Evolutionary conservation across 2,888 invertebrate species (phyloP), one percentile per base, ranked within the genome.

Genomic region (Rotaria socialis): DNA sequence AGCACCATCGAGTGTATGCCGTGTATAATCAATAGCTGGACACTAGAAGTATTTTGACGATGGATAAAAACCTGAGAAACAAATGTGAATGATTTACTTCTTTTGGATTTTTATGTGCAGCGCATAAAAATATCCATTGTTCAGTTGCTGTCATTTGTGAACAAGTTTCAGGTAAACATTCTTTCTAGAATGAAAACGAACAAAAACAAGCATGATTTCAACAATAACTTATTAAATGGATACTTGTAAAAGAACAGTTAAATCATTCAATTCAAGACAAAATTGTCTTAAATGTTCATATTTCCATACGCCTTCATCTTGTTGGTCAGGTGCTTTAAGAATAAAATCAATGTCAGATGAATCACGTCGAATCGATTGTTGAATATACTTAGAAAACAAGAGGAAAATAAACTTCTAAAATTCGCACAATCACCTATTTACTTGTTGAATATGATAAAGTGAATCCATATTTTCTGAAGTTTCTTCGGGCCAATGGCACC

Each of bases 61-160:
- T 41, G 19, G 27, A 84, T 16, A 47, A 19, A 27, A 85, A 47
- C 85, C 60, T 74, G 27, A 27, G 85, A 10, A 22, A 74, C 50
- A 60, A 7, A 24, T 67, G 86, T 11, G 2, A 22, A 22, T 55
- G 19, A 27, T 8, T 43, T 86, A 92, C 92, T 90, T 99, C 99
- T 92, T 99, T 99, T 74, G 99, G 99, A 88, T 98, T 98, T 93
- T 99, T 99, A 91, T 99, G 99, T 75, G 99, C 98, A 87, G 99
- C 99, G 93, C 99, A 99, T 86, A 99, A 93, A 92, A 99, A 99
- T 92, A 99, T 99, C 99, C 99, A 99, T 90, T 99, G 98, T 92
- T 99, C 98, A 52, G 99, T 99, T 55, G 99, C 99, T 84, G 98
- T 99, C 99, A 99, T 99, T 92, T 99, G 98, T 87, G 95, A 96